Percentiles rank a stretch among this genome's conserved stretches.
phyloP scores from a whole-genome alignment of 2,888 invertebrate genomes.

The Girardia tigrina region DNA sequence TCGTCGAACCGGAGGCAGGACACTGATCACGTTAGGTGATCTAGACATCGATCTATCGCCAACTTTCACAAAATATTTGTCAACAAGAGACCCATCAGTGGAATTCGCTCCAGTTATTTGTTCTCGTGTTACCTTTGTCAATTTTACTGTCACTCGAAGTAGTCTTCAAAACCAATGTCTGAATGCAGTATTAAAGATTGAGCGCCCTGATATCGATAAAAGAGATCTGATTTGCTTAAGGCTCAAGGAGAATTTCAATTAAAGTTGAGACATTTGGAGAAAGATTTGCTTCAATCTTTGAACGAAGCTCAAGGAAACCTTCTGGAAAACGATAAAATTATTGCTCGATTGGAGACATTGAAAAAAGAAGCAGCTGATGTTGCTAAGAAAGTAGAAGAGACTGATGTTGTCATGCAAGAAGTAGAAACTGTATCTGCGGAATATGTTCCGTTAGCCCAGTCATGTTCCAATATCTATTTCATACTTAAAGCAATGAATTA shows the following conservation, averaged over 20 bases:
- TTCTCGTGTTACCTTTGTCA: constrained; percentile 94
- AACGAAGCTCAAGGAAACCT: constrained; percentile 90
- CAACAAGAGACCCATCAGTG: constrained; percentile 88
- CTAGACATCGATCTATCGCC: constrained; percentile 98
- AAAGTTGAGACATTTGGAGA: constrained; percentile 82
- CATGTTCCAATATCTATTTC: constrained; percentile 96
- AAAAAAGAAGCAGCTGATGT: constrained; percentile 97
- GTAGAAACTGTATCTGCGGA: constrained; percentile 93
- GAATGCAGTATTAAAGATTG: constrained; percentile 74
- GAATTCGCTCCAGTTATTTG: constrained; percentile 98
- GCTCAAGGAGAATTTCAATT: constrained; percentile 96
- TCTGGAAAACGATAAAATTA: constrained; percentile 89
- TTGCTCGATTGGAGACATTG: constrained; percentile 86
- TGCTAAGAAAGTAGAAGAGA: constrained; percentile 77
- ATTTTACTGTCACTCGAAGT: constrained; percentile 94
- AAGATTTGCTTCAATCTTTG: constrained; percentile 82
- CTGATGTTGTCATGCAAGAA: constrained; percentile 87
- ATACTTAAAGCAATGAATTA: constrained; percentile 82
- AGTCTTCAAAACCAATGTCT: constrained; percentile 93
- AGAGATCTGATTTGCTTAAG: constrained; percentile 87
- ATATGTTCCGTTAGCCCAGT: constrained; percentile 79
- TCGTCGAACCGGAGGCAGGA: constrained; percentile 86
- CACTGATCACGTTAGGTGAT: constrained; percentile 90
- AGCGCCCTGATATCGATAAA: constrained; percentile 95
- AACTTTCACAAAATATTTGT: constrained; percentile 93